Evolutionary conservation across 2,797 vertebrate species (phyloP).

Genomic region (Anolis apletophallus): DNA sequence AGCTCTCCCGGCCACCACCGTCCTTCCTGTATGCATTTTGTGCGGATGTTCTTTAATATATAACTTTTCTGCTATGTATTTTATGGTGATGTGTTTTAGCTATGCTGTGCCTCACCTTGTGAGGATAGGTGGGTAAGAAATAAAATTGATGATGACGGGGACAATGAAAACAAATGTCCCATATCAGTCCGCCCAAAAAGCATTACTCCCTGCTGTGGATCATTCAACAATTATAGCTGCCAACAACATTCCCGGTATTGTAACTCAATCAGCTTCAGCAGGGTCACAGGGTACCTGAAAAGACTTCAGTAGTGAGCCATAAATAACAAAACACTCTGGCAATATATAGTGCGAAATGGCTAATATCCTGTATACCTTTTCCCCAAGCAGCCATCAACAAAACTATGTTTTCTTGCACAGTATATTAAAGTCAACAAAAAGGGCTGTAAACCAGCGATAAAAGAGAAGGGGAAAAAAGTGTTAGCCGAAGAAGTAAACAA

Average conservation of each 20-base stretch:
- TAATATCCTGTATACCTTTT: slow-evolving; percentile 64
- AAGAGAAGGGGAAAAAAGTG: slow-evolving; percentile 42
- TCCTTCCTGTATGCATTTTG: no score
- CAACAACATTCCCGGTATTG: background rate
- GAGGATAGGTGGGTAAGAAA: no score
- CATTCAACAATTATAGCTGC: background rate
- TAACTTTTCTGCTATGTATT: no score
- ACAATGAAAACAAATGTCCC: background rate
- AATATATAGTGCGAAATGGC: slow-evolving; percentile 59
- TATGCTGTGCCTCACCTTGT: no score
- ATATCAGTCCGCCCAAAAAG: background rate
- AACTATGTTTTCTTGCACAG: slow-evolving; percentile 40
- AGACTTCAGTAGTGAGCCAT: slow-evolving; percentile 40
- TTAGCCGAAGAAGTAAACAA: slow-evolving; percentile 56
- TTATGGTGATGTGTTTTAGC: no score
- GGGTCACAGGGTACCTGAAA: background rate
- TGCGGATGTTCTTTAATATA: no score
- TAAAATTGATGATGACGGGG: no score
- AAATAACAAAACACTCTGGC: slow-evolving; percentile 61
- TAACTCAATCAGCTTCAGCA: background rate
- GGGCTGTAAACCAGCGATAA: slow-evolving; percentile 52
- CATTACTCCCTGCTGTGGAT: background rate
- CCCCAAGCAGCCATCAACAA: slow-evolving; percentile 68
- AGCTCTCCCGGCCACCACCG: no score
- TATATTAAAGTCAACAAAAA: slow-evolving; percentile 48